Evolutionary conservation across 2,797 vertebrate species (phyloP), one percentile per base, ranked within the genome.

Genomic region (Cuculus canorus): DNA sequence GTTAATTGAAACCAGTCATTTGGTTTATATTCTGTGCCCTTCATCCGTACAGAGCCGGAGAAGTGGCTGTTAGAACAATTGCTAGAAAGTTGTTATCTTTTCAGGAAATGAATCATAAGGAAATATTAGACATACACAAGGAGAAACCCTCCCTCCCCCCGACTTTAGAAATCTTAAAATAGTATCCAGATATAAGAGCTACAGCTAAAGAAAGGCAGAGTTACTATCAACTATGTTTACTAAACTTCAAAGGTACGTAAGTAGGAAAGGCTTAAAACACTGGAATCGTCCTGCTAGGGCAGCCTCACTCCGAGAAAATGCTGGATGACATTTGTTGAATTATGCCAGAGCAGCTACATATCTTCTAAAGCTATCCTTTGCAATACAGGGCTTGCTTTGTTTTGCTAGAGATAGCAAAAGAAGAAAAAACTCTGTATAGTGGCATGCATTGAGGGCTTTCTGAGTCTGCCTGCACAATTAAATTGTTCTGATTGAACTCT

Each of bases 401-500:
- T 95, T 93, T 73, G 53, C 80, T 63, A 10, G 35, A 81, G 72
- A 83, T 64, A 81, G 95, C 78, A 85, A 82, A 94, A 75, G 54
- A 59, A 92, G 69, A 63, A 75, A 92, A 85, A 82, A 22, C 59
- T 72, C 47, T 52, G 60, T 71, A 21, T 13, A 68, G 70, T 4
- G 8, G 8, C 80, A 76, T 28, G 43, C 27, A 41, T 0, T 60
- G 93, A 77, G 79, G 69, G 39, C 73, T 94, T 86, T 94, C 82
- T 80, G 90, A 82, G 77, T 33, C 82, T 93, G 95, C 80, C 77
- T 76, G 81, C 37, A 35, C 82, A 33, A 30, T 64, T 66, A 60
- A 91, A 75, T 91, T 59, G 78, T 78, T 95, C 79, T 85, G 91
- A 92, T 69, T 96, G 93, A 94, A 95, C 91, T 91, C 83, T 94